Base-by-base conservation (phyloP, 2,113 vertebrate genomes). In the Riparia riparia region DNA sequence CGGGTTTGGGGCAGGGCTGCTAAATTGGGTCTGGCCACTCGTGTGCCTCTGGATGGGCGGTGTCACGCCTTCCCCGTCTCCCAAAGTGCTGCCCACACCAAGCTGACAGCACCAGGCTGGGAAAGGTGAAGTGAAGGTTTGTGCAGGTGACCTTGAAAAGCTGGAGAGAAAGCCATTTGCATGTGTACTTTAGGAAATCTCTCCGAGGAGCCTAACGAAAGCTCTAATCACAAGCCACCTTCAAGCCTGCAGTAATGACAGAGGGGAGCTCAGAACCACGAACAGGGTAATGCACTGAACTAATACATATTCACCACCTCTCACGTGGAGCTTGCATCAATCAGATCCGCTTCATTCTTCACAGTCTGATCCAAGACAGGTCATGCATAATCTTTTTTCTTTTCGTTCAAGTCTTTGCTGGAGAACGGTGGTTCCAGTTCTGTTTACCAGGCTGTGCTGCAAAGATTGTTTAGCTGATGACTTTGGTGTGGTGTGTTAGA, bases 11-110 rank as follows among this genome's bases (percentile, higher is more conserved):
- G 17, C 66, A 77, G 32, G 66, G 34, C 56, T 61, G 37, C 69
- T 60, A 4, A 41, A 12, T 2, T 42, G 39, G 10, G 42, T 81
- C 41, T 10, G 6, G 29, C 12, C 9, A 3, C 13, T 14, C 0
- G 0, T 18, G 17, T 45, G 45, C 37, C 60, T 73, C 50, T 0
- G 0, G 58, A 32, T n/a, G 18, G 60, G 39, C 0, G 0, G 20
- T 25, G 32, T 39, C 61, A 50, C 5, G 4, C 29, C 44, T 26
- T 57, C 41, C 49, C 24, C 0, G 0, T 10, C 2, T 1, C 53
- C 37, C 54, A 41, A 10, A 56, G 4, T 7, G 58, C 74, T 42
- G 71, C 64, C 61, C 56, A 26, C 44, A 19, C 51, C 39, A 39
- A 83, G 42, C 44, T 86, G 24, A 25, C n/a, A 58, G 51, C 60